Percentiles rank a stretch among this genome's conserved stretches.
phyloP scores from a whole-genome alignment of 1,140 invertebrate genomes.

The Drosophila lacertosa region DNA sequence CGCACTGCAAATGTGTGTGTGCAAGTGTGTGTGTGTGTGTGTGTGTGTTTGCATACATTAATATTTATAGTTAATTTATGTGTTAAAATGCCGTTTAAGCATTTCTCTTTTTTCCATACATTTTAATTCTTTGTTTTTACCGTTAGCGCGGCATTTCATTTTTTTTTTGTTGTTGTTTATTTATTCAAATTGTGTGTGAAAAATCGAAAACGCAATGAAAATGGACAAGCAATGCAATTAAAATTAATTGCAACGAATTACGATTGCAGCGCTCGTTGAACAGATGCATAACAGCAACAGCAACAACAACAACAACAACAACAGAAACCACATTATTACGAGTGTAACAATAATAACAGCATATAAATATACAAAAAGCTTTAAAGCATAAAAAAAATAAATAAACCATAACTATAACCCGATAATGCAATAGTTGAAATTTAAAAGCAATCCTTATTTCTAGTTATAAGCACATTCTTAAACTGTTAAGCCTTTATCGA shows the following conservation, averaged over 20 bases:
- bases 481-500: too few relatives aligned
- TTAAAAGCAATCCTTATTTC: too few relatives aligned
- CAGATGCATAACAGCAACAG: conserved; percentile 10
- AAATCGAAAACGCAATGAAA: conserved; percentile 77
- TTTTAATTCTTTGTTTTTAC: conserved; percentile 19
- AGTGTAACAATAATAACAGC: conserved; percentile 1
- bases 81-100: conserved; percentile 73
- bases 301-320: background rate
- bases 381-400: background rate
- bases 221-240: conserved; percentile 74
- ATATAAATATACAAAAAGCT: background rate
- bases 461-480: too few relatives aligned
- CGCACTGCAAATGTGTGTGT: conserved; percentile 86
- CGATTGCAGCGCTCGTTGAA: conserved; percentile 45
- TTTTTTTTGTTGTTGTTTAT: conserved; percentile 74
- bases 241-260: conserved; percentile 81
- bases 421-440: too few relatives aligned
- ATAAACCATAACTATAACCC: background rate
- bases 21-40: background rate
- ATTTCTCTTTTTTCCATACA: conserved; percentile 20
- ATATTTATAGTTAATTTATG: conserved; percentile 79
- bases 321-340: conserved; percentile 5
- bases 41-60: conserved; percentile 52
- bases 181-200: conserved; percentile 82
- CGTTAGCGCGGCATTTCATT: conserved; percentile 26